Percentiles rank a stretch among this genome's conserved stretches.
Conservation (phyloP, 2,113 vertebrate genomes). For the Lagopus leucura region DNA sequence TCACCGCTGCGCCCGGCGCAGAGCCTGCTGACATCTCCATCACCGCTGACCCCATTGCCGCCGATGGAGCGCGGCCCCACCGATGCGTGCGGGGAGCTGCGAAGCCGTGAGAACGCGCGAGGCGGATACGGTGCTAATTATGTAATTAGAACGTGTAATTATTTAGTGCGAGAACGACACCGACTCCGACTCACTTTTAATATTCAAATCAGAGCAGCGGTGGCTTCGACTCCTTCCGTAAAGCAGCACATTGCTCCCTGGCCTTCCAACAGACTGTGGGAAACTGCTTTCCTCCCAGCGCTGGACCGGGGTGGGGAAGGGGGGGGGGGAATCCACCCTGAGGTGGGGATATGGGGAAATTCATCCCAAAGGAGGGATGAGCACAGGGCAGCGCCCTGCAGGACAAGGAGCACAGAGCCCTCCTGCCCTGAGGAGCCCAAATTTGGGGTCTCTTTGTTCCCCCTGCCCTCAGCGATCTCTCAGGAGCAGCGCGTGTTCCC, state of each 20-base stretch:
- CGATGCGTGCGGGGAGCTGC: not conserved
- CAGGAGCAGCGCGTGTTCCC: not conserved
- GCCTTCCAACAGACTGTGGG: not conserved
- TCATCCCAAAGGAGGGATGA: no score
- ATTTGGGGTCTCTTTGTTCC: not conserved
- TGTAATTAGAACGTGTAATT: conserved; percentile 60
- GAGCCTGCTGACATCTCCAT: not conserved
- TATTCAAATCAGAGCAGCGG: conserved; percentile 35
- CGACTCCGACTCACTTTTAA: conserved; percentile 20
- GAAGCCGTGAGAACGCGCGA: not conserved
- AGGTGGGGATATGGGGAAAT: not conserved
- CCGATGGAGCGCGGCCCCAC: no score
- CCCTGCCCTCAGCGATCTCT: not conserved
- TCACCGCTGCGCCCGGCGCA: not conserved
- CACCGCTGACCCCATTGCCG: not conserved
- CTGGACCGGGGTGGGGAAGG: not conserved
- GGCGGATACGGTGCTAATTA: conserved; percentile 37
- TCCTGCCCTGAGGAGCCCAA: not conserved
- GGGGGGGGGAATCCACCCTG: not conserved
- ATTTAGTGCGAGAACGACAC: conserved; percentile 21
- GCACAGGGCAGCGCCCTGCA: not conserved
- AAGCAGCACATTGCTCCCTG: not conserved
- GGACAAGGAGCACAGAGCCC: not conserved
- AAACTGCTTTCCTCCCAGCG: not conserved
- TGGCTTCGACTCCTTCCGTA: not conserved